Conservation (phyloP, 1,140 invertebrate species). For the Cryptotermes secundus region DNA sequence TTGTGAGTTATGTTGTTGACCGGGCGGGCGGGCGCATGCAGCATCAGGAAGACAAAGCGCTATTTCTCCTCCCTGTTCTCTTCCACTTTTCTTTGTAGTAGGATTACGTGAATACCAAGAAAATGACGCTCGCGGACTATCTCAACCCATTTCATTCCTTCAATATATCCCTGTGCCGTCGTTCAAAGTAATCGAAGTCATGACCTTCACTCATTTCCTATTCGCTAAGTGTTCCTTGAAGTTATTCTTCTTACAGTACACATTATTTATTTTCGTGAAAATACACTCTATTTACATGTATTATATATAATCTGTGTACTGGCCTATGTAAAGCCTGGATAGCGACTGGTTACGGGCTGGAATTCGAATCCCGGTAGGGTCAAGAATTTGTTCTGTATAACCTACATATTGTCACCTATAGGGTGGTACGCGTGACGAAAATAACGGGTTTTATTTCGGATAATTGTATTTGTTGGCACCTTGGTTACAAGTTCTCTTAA, state of each 20-base stretch:
- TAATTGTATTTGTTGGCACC: no score
- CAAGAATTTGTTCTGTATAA: no score
- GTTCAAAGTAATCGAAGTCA: constrained; percentile 18
- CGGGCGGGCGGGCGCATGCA: neutral
- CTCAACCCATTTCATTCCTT: neutral
- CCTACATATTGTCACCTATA: no score
- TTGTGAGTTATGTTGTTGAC: neutral
- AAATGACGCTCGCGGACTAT: neutral
- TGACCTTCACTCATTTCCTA: neutral
- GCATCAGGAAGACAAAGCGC: constrained; percentile 2
- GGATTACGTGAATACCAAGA: neutral
- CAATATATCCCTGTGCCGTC: constrained; percentile 17
- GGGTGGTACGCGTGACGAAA: no score
- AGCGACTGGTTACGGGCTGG: no score
- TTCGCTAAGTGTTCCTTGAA: neutral
- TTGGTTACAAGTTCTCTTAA: no score
- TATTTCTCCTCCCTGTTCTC: neutral
- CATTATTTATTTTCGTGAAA: neutral
- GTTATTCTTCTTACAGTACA: neutral
- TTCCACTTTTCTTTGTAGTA: neutral
- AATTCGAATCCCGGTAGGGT: no score
- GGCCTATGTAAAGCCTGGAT: no score
- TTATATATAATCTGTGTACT: neutral
- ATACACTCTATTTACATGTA: neutral
- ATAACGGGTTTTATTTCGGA: no score